A percentile compares a stretch with the other conserved stretches of the same genome.
These are phyloP conservation scores for Drosophila peninsularis DNA, from an alignment of 2,888 invertebrate species.

Conservation along the genomic window DNA sequence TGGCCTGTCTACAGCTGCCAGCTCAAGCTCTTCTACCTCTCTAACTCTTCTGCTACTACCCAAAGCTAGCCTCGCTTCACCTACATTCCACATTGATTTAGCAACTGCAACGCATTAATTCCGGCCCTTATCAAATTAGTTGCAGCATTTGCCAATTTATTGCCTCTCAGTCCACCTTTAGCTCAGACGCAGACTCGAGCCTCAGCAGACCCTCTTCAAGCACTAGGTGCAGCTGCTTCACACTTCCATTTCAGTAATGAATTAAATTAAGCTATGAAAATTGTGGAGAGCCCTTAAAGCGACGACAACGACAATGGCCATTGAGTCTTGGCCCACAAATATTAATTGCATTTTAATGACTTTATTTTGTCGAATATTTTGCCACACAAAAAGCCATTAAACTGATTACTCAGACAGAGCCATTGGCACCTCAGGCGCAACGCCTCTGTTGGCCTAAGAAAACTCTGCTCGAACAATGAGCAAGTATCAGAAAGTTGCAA, in stretches of 20 bases:
- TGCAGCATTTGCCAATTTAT: conserved; percentile 35
- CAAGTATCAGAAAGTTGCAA: conserved; percentile 7
- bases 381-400: conserved; percentile 66
- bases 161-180: not conserved
- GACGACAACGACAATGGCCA: not conserved
- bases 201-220: conserved; percentile 11
- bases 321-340: conserved; percentile 38
- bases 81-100: conserved; percentile 7
- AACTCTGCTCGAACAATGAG: conserved; percentile 4
- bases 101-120: conserved; percentile 16
- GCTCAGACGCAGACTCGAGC: not conserved
- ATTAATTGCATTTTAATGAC: conserved; percentile 79
- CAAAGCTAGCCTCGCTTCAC: not conserved
- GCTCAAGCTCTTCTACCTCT: not conserved
- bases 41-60: no score
- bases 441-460: not conserved
- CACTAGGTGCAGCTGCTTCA: not conserved
- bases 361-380: conserved; percentile 61
- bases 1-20: not conserved
- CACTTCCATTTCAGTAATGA: conserved; percentile 52
- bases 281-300: conserved; percentile 38
- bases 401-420: conserved; percentile 67
- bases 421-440: conserved; percentile 65
- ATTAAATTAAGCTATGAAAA: conserved; percentile 68
- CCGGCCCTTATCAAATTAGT: conserved; percentile 4